phyloP scores from a whole-genome alignment of 2,113 vertebrate genomes.

The Grammomys dolichurus region DNA sequence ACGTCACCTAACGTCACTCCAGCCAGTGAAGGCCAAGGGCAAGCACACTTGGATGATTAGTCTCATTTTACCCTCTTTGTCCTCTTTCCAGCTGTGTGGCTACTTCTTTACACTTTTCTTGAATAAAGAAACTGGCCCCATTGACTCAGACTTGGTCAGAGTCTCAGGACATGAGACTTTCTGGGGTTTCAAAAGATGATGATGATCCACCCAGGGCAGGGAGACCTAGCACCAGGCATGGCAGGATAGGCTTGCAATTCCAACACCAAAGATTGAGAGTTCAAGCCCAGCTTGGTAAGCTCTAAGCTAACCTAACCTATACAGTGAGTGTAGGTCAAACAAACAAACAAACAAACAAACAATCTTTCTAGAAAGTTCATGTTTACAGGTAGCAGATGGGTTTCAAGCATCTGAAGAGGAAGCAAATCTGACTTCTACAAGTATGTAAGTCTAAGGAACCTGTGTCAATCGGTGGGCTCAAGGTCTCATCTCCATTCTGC shows the following conservation, averaged over 20 bases:
- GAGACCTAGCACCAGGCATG: not conserved
- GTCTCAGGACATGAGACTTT: not conserved
- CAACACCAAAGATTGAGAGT: not conserved
- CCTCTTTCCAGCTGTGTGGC: not conserved
- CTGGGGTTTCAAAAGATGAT: not conserved
- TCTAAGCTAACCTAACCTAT: not conserved
- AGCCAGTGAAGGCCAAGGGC: not conserved
- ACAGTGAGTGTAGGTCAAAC: not conserved
- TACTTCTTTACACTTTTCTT: not conserved
- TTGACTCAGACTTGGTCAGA: not conserved
- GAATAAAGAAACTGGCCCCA: not conserved
- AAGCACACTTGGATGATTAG: not conserved
- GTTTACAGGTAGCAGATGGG: not conserved
- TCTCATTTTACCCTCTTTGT: no score
- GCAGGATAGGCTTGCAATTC: not conserved
- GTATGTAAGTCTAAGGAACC: not conserved
- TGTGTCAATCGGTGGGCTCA: not conserved
- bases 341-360: not conserved
- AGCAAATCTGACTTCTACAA: not conserved
- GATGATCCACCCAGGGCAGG: not conserved
- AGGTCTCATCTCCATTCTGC: not conserved
- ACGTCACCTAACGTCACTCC: accelerated
- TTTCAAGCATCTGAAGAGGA: not conserved
- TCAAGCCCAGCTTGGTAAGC: not conserved
- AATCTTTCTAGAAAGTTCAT: not conserved